Evolutionary conservation across 2,113 vertebrate genomes (phyloP), one percentile per base, ranked within the genome.

Genomic region (Paradoxurus hermaphroditus): DNA sequence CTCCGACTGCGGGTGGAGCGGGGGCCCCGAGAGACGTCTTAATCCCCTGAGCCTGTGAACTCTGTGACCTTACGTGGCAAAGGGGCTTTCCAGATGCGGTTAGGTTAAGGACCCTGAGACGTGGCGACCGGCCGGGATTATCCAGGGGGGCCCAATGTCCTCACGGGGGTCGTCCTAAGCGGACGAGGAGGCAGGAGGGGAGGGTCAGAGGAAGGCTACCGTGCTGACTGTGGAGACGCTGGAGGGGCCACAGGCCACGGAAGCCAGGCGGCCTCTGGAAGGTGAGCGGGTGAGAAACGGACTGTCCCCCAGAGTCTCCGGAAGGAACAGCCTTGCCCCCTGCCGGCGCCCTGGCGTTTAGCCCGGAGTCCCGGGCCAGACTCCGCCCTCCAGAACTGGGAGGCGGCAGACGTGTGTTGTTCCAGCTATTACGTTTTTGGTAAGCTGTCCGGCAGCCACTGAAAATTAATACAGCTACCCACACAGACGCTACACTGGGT

Each of bases 211-310:
- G 12, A 5, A 78, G 11, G 16, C 16, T 9, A 49, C 29, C 9
- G 16, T 11, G n/a, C 79, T 14, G 46, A 31, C 68, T n/a, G 0
- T 7, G 44, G 19, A 36, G 39, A 12, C 2, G n/a, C 51, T 16
- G 3, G 9, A 49, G 12, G 11, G 41, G 39, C 41, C 62, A 1
- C 14, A 1, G 25, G 53, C 65, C 56, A 9, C 5, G 13, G 34
- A 13, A 11, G 3, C 27, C 70, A 39, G 16, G n/a, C 0, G 25
- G 27, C 82, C 72, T 78, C 82, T 4, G 21, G 53, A 39, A 39
- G 53, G 53, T 1, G 12, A 16, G 16, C 4, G 27, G 7, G 31
- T 25, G 51, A 6, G 44, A 4, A n/a, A 31, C 16, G 0, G 46
- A 31, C n/a, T 18, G 44, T 41, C 10, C 21, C 41, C 56, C 8